phyloP scores from a whole-genome alignment of 1,140 invertebrate genomes.

The Psix sp. region DNA sequence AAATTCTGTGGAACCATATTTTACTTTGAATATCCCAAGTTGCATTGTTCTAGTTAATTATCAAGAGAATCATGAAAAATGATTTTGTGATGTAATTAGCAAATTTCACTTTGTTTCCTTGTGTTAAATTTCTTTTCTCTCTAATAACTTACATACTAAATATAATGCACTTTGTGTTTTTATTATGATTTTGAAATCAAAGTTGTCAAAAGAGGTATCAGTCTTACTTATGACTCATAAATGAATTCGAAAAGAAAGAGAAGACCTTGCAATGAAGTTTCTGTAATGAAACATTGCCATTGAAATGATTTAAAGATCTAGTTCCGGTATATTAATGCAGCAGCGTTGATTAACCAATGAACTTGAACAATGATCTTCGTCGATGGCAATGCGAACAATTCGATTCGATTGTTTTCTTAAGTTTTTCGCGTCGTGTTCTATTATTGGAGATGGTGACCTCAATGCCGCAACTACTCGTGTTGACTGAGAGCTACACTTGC shows the following conservation, averaged over 20 bases:
- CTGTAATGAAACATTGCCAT: constrained; percentile 53
- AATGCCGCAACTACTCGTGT: constrained; percentile 18
- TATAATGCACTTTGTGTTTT: too few species aligned
- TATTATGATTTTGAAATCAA: too few species aligned
- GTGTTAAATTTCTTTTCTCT: too few species aligned
- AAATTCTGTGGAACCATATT: constrained; percentile 24
- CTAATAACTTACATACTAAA: too few species aligned
- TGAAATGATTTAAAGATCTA: constrained; percentile 52
- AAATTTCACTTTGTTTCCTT: too few species aligned
- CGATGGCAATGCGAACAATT: constrained; percentile 58
- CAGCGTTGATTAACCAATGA: constrained; percentile 64
- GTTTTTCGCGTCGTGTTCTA: constrained; percentile 55
- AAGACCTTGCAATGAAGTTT: constrained; percentile 56
- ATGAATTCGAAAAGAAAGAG: too few species aligned
- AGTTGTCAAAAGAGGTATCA: constrained; percentile 54
- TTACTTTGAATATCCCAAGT: constrained; percentile 16
- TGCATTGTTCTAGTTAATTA: constrained; percentile 35
- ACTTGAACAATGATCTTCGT: constrained; percentile 69
- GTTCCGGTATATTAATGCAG: constrained; percentile 55
- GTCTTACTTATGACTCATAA: constrained; percentile 50
- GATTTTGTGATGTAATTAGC: constrained; percentile 24
- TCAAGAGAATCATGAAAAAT: constrained; percentile 24
- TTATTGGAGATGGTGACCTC: constrained; percentile 50
- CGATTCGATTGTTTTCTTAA: constrained; percentile 57
- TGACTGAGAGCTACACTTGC: constrained; percentile 17